These are phyloP conservation scores for Clamator glandarius DNA, from an alignment of 2,797 vertebrate species.

Conservation along the genomic window DNA sequence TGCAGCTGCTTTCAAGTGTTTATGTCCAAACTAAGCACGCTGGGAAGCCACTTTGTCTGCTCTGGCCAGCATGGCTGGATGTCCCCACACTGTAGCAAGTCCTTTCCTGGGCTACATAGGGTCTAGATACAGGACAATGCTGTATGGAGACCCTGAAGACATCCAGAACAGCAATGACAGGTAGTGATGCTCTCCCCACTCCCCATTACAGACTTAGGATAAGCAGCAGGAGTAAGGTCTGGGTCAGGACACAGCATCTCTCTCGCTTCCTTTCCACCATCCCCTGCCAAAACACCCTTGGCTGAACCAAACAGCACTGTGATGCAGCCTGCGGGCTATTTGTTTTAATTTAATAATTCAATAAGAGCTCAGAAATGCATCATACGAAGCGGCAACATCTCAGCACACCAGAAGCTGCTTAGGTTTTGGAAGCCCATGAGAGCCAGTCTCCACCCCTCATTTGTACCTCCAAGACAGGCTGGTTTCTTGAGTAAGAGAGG, in stretches of 20 bases:
- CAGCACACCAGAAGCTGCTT: background rate
- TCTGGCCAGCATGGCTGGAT: rapidly evolving
- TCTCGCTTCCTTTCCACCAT: background rate
- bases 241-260: background rate
- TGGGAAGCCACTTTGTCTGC: background rate
- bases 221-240: background rate
- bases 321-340: background rate
- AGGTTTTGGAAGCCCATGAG: background rate
- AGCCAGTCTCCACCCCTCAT: background rate
- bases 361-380: background rate
- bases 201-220: background rate
- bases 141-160: background rate
- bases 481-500: background rate
- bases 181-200: rapidly evolving
- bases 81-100: rapidly evolving
- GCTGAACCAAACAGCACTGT: background rate
- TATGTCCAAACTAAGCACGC: background rate
- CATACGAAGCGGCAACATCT: background rate
- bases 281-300: background rate
- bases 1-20: background rate
- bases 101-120: background rate
- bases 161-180: background rate
- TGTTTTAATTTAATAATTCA: background rate
- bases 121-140: background rate
- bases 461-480: background rate